Percentiles rank a stretch among this genome's conserved stretches.
Evolutionary conservation across 2,797 vertebrate species (phyloP).

Genomic region (Calcarius lapponicus): DNA sequence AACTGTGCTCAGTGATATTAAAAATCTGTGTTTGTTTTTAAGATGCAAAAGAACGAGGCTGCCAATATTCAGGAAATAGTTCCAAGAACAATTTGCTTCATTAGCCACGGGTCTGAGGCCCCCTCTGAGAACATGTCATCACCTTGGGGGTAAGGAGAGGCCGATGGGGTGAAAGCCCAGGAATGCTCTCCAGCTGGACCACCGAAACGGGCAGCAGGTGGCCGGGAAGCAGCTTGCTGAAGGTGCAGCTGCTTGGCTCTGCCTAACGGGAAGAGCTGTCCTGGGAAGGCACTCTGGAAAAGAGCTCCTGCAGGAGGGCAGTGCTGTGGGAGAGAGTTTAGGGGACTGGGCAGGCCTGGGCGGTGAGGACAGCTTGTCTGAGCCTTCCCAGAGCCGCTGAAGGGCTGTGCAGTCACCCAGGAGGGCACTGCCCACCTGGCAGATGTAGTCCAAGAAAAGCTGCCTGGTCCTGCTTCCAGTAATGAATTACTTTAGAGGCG

Average conservation of each 20-base stretch:
- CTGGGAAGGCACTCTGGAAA: neutral
- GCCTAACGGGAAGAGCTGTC: neutral
- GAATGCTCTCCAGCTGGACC: slow-evolving; percentile 57
- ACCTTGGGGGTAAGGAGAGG: neutral
- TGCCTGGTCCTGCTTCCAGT: neutral
- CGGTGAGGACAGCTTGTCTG: accelerated
- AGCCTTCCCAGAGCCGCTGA: neutral
- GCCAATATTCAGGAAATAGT: neutral
- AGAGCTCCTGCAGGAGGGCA: neutral
- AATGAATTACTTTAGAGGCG: neutral
- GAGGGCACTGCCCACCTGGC: too few relatives aligned
- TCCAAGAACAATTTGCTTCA: slow-evolving; percentile 25
- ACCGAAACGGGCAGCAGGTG: slow-evolving; percentile 18
- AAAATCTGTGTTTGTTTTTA: neutral
- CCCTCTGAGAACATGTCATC: neutral
- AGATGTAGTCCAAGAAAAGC: neutral
- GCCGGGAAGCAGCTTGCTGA: neutral
- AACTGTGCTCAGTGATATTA: neutral
- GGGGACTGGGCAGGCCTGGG: too few relatives aligned
- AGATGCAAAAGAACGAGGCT: neutral
- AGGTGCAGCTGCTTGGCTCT: slow-evolving; percentile 38
- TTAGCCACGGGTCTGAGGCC: slow-evolving; percentile 11
- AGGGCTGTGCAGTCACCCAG: neutral
- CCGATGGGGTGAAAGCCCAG: neutral
- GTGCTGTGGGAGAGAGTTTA: accelerated